Percentiles rank a stretch among this genome's conserved stretches.
These are phyloP conservation scores for Chrysomela aeneicollis DNA, from an alignment of 2,888 invertebrate genomes.

Conservation along the genomic window DNA sequence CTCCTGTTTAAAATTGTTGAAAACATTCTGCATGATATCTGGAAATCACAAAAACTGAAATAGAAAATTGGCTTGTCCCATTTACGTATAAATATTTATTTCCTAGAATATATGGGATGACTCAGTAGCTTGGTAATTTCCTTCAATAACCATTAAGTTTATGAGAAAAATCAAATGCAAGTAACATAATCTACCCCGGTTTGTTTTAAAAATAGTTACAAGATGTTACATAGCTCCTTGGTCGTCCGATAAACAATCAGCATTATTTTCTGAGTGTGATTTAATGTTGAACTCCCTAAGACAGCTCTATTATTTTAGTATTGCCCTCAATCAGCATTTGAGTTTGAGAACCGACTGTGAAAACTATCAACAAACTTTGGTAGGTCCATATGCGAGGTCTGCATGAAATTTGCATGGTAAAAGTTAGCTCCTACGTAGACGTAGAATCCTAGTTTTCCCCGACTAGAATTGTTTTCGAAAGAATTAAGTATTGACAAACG, in stretches of 20 bases:
- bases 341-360: constrained; percentile 41
- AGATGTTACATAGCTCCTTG: too few relatives aligned
- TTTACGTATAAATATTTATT: too few relatives aligned
- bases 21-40: neutral
- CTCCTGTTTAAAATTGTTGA: neutral
- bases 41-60: neutral
- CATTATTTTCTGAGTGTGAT: neutral
- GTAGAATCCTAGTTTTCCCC: neutral
- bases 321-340: constrained; percentile 61
- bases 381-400: constrained; percentile 46
- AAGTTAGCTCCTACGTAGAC: constrained; percentile 15
- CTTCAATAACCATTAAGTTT: too few relatives aligned
- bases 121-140: too few relatives aligned
- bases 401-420: constrained; percentile 22
- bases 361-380: constrained; percentile 46
- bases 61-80: neutral
- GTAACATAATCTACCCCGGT: too few relatives aligned
- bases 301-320: constrained; percentile 55
- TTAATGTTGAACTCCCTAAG: constrained; percentile 32
- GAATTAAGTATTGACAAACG: constrained; percentile 1
- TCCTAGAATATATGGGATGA: too few relatives aligned
- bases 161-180: too few relatives aligned
- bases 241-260: too few relatives aligned
- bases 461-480: constrained; percentile 3
- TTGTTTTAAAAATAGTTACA: too few relatives aligned